Conservation (phyloP, 2,797 vertebrate genomes). For the Xenopus petersii region DNA sequence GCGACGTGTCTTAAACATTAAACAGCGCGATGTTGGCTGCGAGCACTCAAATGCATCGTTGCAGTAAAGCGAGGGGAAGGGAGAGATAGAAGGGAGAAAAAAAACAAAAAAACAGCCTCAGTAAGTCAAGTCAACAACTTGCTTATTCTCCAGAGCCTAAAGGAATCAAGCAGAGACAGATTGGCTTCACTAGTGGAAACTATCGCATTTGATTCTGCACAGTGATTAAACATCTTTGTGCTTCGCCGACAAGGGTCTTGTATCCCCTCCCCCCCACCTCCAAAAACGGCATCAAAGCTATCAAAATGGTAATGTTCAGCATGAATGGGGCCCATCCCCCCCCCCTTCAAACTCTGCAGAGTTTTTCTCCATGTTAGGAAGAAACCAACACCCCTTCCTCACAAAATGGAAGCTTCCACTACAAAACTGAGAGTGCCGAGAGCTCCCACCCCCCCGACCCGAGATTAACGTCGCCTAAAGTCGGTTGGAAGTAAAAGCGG, state of each 20-base stretch:
- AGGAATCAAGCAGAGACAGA: constrained; percentile 39
- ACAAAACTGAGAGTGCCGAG: constrained; percentile 64
- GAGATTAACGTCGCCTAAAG: not conserved
- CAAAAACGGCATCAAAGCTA: constrained; percentile 96
- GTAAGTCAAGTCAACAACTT: constrained; percentile 60
- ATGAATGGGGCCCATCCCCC: constrained; percentile 89
- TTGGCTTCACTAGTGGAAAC: constrained; percentile 58
- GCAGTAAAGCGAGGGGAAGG: constrained; percentile 30
- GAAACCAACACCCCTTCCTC: constrained; percentile 77
- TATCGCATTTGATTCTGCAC: constrained; percentile 65
- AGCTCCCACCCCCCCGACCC: constrained; percentile 50
- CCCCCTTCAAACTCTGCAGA: constrained; percentile 81
- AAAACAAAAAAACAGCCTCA: too few relatives aligned
- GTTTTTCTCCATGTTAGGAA: constrained; percentile 88
- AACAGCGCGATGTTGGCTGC: constrained; percentile 6
- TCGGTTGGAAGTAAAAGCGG: constrained; percentile 20
- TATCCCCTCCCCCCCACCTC: constrained; percentile 52
- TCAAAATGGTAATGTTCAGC: constrained; percentile 97
- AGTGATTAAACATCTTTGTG: constrained; percentile 78
- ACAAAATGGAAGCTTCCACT: constrained; percentile 99
- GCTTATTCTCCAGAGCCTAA: constrained; percentile 35
- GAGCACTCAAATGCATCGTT: constrained; percentile 53
- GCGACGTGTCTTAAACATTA: constrained; percentile 19
- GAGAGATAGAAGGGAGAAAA: too few relatives aligned
- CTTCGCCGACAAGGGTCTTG: constrained; percentile 79